Conservation (phyloP, 2,888 invertebrate species). For the Scrobipalpa atriplicella region DNA sequence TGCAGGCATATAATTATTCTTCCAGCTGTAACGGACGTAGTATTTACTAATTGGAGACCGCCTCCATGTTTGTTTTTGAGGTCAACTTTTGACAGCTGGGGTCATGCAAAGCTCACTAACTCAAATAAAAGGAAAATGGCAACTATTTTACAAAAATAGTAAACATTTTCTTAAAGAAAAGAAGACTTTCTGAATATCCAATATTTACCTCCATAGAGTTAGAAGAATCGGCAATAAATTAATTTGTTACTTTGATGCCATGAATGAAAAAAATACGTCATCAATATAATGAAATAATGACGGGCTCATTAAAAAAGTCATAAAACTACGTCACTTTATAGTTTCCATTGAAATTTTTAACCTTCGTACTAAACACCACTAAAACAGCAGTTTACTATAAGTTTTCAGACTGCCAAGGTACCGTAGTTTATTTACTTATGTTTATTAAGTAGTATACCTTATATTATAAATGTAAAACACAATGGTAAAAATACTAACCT, state of each 20-base stretch:
- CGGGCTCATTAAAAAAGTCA: background rate
- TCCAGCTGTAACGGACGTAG: background rate
- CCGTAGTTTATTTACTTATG: too few species aligned
- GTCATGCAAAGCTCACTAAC: background rate
- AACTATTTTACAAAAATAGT: too few species aligned
- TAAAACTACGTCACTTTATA: slow-evolving; percentile 3
- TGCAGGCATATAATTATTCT: background rate
- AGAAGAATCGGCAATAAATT: too few species aligned
- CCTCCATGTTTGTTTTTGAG: slow-evolving; percentile 11
- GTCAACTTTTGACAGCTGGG: slow-evolving; percentile 14
- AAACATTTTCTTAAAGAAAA: too few species aligned
- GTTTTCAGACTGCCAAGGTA: background rate
- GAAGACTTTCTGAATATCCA: too few species aligned
- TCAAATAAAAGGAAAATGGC: background rate
- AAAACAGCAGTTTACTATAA: background rate
- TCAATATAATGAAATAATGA: background rate
- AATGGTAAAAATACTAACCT: slow-evolving; percentile 32
- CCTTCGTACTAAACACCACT: background rate
- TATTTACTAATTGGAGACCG: background rate
- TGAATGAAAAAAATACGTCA: background rate
- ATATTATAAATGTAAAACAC: background rate
- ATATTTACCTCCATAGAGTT: too few species aligned
- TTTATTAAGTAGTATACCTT: too few species aligned
- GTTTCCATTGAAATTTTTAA: background rate
- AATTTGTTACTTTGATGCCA: background rate